Evolutionary conservation across 2,113 vertebrate genomes (phyloP).

Genomic region (Triplophysa tibetana): DNA sequence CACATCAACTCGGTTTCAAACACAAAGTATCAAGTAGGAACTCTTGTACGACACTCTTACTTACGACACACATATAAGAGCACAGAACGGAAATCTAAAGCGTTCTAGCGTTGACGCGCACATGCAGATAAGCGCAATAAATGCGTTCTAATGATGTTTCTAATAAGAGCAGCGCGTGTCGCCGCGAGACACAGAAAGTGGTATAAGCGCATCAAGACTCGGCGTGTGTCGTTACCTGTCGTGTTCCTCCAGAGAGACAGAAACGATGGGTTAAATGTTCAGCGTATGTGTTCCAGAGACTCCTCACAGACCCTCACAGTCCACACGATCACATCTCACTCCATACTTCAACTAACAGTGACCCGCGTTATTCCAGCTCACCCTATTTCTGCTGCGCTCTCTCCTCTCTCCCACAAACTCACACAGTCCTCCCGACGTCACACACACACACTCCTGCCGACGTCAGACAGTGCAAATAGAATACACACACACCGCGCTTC

Average conservation of each 20-base stretch:
- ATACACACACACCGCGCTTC: background rate
- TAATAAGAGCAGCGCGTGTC: no score
- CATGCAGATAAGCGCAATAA: no score
- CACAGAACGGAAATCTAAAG: no score
- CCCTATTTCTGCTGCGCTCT: constrained; percentile 84
- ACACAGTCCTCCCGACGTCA: constrained; percentile 44
- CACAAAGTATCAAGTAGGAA: background rate
- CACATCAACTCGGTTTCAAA: background rate
- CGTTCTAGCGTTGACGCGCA: no score
- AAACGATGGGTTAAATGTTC: constrained; percentile 43
- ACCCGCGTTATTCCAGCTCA: constrained; percentile 69
- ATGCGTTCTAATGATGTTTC: no score
- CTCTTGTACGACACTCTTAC: background rate
- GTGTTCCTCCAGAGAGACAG: constrained; percentile 56
- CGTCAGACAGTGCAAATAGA: constrained; percentile 6
- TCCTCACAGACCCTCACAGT: constrained; percentile 58
- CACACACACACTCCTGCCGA: constrained; percentile 3
- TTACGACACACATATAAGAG: background rate
- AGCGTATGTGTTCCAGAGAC: constrained; percentile 55
- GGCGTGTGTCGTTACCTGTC: constrained; percentile 64
- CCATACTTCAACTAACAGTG: constrained; percentile 68
- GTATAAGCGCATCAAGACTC: background rate
- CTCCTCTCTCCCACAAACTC: constrained; percentile 79
- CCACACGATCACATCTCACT: constrained; percentile 48
- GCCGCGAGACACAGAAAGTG: background rate